A percentile compares a stretch with the other conserved stretches of the same genome.
Conservation (phyloP, 2,113 vertebrate genomes). For the Mungos mungo region DNA sequence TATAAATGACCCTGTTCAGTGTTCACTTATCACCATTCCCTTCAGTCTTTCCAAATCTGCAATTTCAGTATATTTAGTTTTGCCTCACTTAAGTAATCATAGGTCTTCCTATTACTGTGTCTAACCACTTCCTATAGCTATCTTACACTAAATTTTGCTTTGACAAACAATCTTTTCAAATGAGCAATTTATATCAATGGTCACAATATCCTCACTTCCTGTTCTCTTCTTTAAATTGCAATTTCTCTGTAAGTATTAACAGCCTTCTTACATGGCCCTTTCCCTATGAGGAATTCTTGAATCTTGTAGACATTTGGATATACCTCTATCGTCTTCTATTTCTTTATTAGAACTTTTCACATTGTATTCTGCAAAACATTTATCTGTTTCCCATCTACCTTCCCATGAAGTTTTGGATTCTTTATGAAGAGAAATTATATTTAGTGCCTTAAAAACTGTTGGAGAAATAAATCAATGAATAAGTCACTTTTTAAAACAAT, state of each 20-base stretch:
- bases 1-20: neutral
- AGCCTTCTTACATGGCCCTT: neutral
- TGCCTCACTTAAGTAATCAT: neutral
- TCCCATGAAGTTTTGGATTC: neutral
- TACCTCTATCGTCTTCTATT: neutral
- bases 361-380: neutral
- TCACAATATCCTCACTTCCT: neutral
- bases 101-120: neutral
- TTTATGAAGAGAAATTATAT: neutral
- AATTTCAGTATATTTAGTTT: neutral
- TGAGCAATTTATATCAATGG: neutral
- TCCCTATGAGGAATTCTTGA: neutral
- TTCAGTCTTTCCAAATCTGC: neutral
- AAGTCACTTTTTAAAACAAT: neutral
- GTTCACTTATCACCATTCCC: neutral
- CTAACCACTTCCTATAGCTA: neutral
- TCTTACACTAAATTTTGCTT: neutral
- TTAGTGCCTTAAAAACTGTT: neutral
- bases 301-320: neutral
- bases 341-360: neutral
- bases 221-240: neutral
- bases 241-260: neutral
- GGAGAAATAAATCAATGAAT: neutral
- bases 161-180: neutral
- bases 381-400: neutral